Evolutionary conservation across 2,113 vertebrate genomes (phyloP).

Genomic region (Chelonoidis abingdonii): DNA sequence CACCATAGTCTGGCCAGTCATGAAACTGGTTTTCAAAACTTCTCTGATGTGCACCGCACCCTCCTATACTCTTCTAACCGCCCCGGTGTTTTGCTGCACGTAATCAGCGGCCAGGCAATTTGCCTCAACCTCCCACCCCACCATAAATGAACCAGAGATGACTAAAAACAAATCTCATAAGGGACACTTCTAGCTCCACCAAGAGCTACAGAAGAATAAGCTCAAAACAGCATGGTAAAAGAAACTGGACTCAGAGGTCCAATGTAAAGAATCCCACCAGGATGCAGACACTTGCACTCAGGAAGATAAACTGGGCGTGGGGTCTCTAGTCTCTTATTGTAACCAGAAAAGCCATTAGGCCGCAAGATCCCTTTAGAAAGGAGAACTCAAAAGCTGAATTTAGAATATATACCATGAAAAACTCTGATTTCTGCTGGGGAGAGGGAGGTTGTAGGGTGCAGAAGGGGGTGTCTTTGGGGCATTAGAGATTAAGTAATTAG

Average conservation of each 20-base stretch:
- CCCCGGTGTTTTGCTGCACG: too few relatives aligned
- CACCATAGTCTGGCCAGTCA: too few relatives aligned
- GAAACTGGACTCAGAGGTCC: neutral
- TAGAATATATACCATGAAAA: neutral
- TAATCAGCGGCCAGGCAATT: too few relatives aligned
- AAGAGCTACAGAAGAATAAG: neutral
- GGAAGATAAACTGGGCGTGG: neutral
- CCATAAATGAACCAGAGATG: neutral
- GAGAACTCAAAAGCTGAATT: neutral
- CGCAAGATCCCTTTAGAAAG: neutral
- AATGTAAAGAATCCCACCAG: neutral
- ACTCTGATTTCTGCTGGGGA: too few relatives aligned
- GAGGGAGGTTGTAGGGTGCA: accelerated
- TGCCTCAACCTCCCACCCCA: too few relatives aligned
- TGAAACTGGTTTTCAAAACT: too few relatives aligned
- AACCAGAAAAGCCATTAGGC: neutral
- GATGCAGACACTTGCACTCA: neutral
- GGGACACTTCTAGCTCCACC: neutral
- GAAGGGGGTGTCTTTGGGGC: neutral
- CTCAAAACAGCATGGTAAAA: neutral
- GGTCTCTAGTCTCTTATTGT: neutral
- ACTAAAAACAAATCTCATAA: neutral
- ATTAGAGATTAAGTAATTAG: neutral
- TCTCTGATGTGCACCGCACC: too few relatives aligned
- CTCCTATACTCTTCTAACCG: too few relatives aligned